phyloP scores from a whole-genome alignment of 2,113 vertebrate species.

The Phrynosoma platyrhinos region DNA sequence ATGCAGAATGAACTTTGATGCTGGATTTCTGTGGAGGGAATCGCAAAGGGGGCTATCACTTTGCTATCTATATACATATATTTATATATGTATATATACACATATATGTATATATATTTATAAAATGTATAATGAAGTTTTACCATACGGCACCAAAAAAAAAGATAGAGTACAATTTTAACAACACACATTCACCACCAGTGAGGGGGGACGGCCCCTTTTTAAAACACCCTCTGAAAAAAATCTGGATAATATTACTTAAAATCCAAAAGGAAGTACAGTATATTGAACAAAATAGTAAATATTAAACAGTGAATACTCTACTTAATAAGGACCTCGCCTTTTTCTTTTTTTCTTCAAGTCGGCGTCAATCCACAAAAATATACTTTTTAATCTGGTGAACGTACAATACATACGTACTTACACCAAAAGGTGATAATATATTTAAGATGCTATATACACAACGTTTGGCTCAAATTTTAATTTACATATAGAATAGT shows the following conservation, averaged over 20 bases:
- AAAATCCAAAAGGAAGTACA: constrained; percentile 90
- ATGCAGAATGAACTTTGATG: constrained; percentile 82
- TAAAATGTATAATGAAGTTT: constrained; percentile 87
- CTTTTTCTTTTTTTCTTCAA: constrained; percentile 82
- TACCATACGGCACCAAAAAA: constrained; percentile 85
- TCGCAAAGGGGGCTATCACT: constrained; percentile 71
- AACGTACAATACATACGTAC: constrained; percentile 92
- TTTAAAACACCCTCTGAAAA: constrained; percentile 85
- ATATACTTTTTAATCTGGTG: constrained; percentile 97
- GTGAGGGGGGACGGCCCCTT: constrained; percentile 78
- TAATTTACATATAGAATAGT: constrained; percentile 93
- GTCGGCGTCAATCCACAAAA: constrained; percentile 98
- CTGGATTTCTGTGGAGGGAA: constrained; percentile 56
- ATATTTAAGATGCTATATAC: constrained; percentile 98
- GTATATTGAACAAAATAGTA: constrained; percentile 95
- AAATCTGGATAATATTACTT: constrained; percentile 85
- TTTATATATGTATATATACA: constrained; percentile 83
- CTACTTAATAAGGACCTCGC: constrained; percentile 93
- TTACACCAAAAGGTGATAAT: constrained; percentile 92
- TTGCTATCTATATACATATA: constrained; percentile 85
- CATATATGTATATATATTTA: constrained; percentile 81
- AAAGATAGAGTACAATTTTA: constrained; percentile 79
- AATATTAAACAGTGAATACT: constrained; percentile 96
- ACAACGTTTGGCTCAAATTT: constrained; percentile 98
- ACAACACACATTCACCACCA: constrained; percentile 91